Conservation (phyloP, 2,113 vertebrate species). For the Sterna hirundo region DNA sequence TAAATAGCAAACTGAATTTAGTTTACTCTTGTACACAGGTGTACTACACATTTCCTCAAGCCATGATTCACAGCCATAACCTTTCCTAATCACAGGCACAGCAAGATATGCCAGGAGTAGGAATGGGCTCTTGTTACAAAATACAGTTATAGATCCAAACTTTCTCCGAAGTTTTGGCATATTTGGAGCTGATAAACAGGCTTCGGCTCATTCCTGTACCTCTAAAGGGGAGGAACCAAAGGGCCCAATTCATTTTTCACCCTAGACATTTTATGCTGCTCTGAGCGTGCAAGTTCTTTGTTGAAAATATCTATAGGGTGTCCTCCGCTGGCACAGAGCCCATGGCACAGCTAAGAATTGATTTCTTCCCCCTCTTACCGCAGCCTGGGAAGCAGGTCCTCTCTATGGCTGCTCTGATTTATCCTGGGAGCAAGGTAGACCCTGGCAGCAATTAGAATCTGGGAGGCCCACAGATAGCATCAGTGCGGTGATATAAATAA, state of each 20-base stretch:
- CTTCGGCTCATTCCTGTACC: background rate
- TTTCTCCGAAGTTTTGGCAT: background rate
- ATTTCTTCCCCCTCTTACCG: background rate
- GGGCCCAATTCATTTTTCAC: background rate
- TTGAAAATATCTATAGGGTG: conserved; percentile 28
- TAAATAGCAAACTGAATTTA: conserved; percentile 72
- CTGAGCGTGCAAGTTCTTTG: background rate
- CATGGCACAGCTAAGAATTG: conserved; percentile 18
- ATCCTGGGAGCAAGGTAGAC: background rate
- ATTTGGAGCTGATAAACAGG: conserved; percentile 9
- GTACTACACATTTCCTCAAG: conserved; percentile 52
- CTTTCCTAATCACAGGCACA: conserved; percentile 67
- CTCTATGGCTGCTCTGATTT: conserved; percentile 28
- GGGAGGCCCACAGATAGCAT: background rate
- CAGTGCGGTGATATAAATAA: background rate
- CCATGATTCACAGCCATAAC: conserved; percentile 66
- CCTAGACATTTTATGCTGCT: background rate
- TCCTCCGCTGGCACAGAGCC: background rate
- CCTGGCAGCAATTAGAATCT: background rate
- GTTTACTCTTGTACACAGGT: conserved; percentile 67
- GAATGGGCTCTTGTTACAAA: background rate
- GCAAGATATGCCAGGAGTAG: conserved; percentile 36
- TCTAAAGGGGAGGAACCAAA: background rate
- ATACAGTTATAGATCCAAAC: conserved; percentile 32
- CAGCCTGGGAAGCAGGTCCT: background rate